Base-by-base conservation (phyloP, 2,888 invertebrate species). In the Megaustenia siamemsis region DNA sequence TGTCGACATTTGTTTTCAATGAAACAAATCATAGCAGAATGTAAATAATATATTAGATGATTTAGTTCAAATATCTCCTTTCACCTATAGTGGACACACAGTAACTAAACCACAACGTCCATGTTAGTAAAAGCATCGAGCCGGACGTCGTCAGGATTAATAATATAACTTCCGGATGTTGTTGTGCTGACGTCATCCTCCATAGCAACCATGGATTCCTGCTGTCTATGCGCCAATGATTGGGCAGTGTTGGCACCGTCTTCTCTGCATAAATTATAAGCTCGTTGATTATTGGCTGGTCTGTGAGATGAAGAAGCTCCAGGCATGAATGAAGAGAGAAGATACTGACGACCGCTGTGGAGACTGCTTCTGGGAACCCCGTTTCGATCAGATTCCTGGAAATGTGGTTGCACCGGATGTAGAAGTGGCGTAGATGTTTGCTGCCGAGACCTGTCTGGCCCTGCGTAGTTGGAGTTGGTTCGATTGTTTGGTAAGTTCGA, bases 141-240 rank as follows among this genome's bases (percentile, higher is more conserved):
- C 18, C 71, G 53, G 40, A 85, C 43, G 8, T 86, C 86, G 6
- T 86, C 86, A 4, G 85, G 84, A 66, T 79, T 86, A 49, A 86
- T 80, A 49, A 85, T 80, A 83, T 86, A 86, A 83, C 86, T 86
- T 24, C 86, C 86, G 63, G 86, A 86, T 1, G 86, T 86, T 15
- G 85, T 86, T 4, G 85, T 86, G 66, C 85, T 86, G 63, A 75
- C 80, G 71, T 86, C 86, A 40, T 86, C 86, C 8, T 86, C 86
- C 43, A 77, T 28, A 12, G 86, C 83, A 5, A 82, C 21, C 15
- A 69, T 68, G 1, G 79, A 79, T 5, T 63, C 49, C 35, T 71
- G 77, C 21, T 82, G 71, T 4, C 60, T 60, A 69, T 49, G 32
- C 32, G 73, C 5, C 5, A 21, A n/a, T 6, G 63, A 24, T 15